Evolutionary conservation across 2,113 vertebrate genomes (phyloP), one percentile per base, ranked within the genome.

Genomic region (Uria aalge): DNA sequence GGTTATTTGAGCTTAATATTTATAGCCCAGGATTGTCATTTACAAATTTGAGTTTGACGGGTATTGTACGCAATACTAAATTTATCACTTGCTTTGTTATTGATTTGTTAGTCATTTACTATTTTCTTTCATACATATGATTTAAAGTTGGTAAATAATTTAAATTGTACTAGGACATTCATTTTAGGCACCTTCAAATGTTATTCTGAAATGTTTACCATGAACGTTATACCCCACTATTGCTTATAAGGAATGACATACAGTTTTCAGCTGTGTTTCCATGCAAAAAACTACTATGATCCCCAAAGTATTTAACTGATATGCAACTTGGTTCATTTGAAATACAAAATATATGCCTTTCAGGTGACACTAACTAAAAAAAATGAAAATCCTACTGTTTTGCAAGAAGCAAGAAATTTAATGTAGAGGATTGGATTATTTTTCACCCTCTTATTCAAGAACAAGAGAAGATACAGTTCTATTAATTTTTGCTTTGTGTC

Each of bases 61-160:
- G 29, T 71, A 55, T 81, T 91, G 59, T 38, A 78, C 8, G 81
- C 79, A 26, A 62, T 27, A 41, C 4, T 83, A 92, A 84, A 96
- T 87, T 67, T 94, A 93, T 94, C n/a, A 79, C 27, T 71, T 81
- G 43, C 9, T 83, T 94, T 97, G 53, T 55, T 96, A 96, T 85
- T 95, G 55, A 92, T 93, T 96, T 97, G 13, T 92, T 83, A 93
- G 75, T 56, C 27, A 77, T 95, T 95, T 97, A 52, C n/a, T 87
- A 59, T 91, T 64, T 26, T 80, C 89, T 92, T 88, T 94, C 59
- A 92, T 66, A 88, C 50, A 88, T 90, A 87, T 57, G 43, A 93
- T 94, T 94, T 94, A 80, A 94, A 95, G 34, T 83, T 90, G 41
- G 41, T 80, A 93, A 95, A 96, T 94, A 95, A 87, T 86, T 94